Conservation (phyloP, 2,797 vertebrate species). For the Falco columbarius region DNA sequence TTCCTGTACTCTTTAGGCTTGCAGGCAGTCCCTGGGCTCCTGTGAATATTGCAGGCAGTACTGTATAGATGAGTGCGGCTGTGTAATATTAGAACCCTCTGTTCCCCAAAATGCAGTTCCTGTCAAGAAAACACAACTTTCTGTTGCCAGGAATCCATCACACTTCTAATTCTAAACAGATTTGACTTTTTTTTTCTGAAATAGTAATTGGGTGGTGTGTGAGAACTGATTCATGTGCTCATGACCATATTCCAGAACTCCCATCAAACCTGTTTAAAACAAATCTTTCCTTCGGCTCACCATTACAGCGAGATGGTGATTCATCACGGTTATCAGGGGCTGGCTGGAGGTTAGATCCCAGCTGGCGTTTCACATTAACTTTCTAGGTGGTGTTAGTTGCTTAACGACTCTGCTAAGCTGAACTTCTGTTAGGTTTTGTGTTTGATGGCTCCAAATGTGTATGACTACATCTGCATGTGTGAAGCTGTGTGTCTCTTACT, state of each 20-base stretch:
- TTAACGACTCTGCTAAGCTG: not conserved
- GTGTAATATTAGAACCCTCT: not conserved
- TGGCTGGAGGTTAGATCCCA: not conserved
- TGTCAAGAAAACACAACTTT: not conserved
- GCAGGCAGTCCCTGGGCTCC: not conserved
- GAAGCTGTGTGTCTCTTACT: not conserved
- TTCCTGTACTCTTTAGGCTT: not conserved
- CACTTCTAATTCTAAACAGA: not conserved
- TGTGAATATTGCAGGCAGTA: not conserved
- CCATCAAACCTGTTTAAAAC: not conserved
- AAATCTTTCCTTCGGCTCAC: not conserved
- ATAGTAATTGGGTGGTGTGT: not conserved
- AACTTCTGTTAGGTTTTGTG: not conserved
- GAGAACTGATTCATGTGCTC: not conserved
- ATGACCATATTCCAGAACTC: not conserved
- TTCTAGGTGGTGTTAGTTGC: not conserved
- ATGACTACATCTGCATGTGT: not conserved
- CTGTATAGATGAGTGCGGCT: not conserved
- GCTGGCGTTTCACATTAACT: not conserved
- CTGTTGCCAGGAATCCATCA: not conserved
- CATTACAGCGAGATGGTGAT: not conserved
- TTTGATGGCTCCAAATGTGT: not conserved
- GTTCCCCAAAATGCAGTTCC: not conserved
- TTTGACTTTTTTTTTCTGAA: not conserved
- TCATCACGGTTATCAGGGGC: not conserved